Evolutionary conservation across 2,888 invertebrate genomes (phyloP), one percentile per base, ranked within the genome.

Genomic region (Coecobrya sp.): DNA sequence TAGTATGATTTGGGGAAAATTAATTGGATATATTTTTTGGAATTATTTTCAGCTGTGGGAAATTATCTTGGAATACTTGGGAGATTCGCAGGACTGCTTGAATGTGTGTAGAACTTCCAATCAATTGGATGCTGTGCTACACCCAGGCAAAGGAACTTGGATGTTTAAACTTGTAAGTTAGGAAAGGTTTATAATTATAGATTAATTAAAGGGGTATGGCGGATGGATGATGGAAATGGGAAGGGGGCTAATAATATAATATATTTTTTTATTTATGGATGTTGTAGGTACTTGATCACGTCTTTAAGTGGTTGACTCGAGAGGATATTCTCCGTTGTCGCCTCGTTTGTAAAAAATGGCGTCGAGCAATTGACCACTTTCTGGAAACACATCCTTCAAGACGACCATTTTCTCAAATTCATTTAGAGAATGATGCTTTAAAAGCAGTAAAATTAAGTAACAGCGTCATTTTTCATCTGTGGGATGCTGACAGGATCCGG

Each of bases 31-130:
- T n/a, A n/a, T n/a, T n/a, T n/a, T n/a, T n/a, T n/a, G n/a, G n/a
- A n/a, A n/a, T n/a, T n/a, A n/a, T 2, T 70, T 30, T 19, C 13
- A 82, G 82, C 3, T 82, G 19, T 82, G 82, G 82, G 82, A 82
- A 10, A 82, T 42, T 0, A 82, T 82, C 55, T 82, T 82, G 55
- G 36, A 22, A 19, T 36, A 59, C 62, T 8, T 82, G 30, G 22
- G 13, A 19, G 49, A 62, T 22, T 22, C 82, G 0, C 36, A 36
- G 30, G 82, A 82, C 36, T 36, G 59, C 11, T 36, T 82, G 19
- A 82, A 82, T 62, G 82, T 55, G 19, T n/a, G 36, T 11, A 59
- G 27, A 19, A 55, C 59, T 4, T 59, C 11, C 0, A 55, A 36
- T 16, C 82, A 59, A 8, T 22, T 82, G n/a, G 30, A 82, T 11